Evolutionary conservation across 2,113 vertebrate species (phyloP).

Genomic region (Coreoperca whiteheadi): DNA sequence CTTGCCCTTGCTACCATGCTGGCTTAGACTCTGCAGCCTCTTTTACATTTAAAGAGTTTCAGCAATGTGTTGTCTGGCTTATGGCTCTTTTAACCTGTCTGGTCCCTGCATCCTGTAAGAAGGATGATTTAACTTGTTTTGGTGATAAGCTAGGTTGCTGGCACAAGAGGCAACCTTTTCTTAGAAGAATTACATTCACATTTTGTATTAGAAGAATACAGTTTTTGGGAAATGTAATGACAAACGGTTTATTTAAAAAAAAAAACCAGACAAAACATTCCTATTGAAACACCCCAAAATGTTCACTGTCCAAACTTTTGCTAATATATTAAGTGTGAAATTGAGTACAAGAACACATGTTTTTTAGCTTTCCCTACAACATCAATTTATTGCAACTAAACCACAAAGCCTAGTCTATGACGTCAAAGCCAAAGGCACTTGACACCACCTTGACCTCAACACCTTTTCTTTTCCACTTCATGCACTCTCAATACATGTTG

Average conservation of each 20-base stretch:
- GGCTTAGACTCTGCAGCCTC: constrained; percentile 15
- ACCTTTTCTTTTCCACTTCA: constrained; percentile 14
- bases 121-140: background rate
- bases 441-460: background rate
- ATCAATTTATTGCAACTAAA: background rate
- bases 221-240: background rate
- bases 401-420: no score
- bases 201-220: background rate
- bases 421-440: background rate
- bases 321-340: background rate
- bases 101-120: background rate
- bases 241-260: background rate
- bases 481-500: background rate
- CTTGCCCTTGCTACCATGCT: background rate
- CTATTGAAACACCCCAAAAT: background rate
- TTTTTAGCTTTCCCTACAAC: background rate
- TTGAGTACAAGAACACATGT: no score
- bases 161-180: background rate
- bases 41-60: constrained; percentile 10
- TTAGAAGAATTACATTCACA: background rate
- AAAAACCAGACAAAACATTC: background rate
- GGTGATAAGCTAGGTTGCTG: background rate
- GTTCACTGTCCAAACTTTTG: background rate
- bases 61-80: background rate
- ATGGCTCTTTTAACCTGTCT: background rate